Conservation (phyloP, 2,888 invertebrate species). For the Synergus laeviventris region DNA sequence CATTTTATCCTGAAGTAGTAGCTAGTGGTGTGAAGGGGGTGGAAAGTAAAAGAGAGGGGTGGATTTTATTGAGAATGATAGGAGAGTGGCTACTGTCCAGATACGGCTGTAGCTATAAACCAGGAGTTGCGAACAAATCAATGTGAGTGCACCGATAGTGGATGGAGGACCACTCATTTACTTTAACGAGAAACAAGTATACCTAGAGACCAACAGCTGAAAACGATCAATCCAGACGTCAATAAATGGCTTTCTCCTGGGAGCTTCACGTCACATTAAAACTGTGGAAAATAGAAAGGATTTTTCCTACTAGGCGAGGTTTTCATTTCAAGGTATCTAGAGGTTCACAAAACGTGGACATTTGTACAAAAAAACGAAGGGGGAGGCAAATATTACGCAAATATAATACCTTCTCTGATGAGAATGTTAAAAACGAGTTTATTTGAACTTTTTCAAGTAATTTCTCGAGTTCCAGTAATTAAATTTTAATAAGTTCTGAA, state of each 20-base stretch:
- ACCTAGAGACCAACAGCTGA: conserved; percentile 53
- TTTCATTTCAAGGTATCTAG: background rate
- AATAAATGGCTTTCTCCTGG: conserved; percentile 56
- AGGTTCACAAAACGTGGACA: too few relatives aligned
- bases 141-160: conserved; percentile 68
- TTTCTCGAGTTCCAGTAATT: too few relatives aligned
- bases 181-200: conserved; percentile 59
- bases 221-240: conserved; percentile 65
- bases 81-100: conserved; percentile 29
- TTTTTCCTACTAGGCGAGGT: background rate
- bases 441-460: too few relatives aligned
- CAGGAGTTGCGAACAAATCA: conserved; percentile 73
- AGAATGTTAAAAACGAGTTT: too few relatives aligned
- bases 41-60: background rate
- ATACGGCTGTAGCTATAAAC: conserved; percentile 62
- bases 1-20: background rate
- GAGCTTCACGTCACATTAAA: conserved; percentile 28
- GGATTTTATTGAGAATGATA: conserved; percentile 10
- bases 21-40: background rate
- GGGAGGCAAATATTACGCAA: too few relatives aligned
- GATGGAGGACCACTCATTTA: conserved; percentile 62
- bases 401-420: too few relatives aligned
- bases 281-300: conserved; percentile 23
- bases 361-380: too few relatives aligned
- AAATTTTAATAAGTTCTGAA: too few relatives aligned